Evolutionary conservation across 2,113 vertebrate genomes (phyloP).

Genomic region (Austrofundulus limnaeus): DNA sequence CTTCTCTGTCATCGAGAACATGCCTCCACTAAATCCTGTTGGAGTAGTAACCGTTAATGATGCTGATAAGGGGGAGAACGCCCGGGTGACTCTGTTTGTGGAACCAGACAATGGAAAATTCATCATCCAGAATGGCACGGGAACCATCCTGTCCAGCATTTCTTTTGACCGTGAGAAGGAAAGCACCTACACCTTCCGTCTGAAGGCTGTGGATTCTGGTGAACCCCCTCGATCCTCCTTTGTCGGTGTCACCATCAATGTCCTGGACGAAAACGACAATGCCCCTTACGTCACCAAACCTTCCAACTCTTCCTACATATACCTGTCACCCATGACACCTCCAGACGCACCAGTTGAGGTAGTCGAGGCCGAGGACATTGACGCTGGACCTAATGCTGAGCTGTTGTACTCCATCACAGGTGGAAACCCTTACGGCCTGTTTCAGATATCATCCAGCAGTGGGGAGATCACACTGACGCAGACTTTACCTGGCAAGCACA

Average conservation of each 20-base stretch:
- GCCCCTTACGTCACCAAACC: conserved; percentile 93
- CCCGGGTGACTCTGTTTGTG: conserved; percentile 85
- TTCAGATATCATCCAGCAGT: conserved; percentile 86
- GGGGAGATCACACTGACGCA: conserved; percentile 92
- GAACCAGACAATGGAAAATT: conserved; percentile 97
- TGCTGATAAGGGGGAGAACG: conserved; percentile 92
- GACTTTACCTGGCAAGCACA: conserved; percentile 90
- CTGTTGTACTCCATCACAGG: conserved; percentile 88
- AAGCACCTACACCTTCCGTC: conserved; percentile 93
- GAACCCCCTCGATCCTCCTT: conserved; percentile 92
- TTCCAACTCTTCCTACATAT: conserved; percentile 90
- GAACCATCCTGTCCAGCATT: conserved; percentile 94
- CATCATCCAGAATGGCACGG: conserved; percentile 94
- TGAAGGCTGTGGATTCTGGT: conserved; percentile 91
- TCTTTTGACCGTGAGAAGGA: conserved; percentile 97
- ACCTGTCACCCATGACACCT: conserved; percentile 84
- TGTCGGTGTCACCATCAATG: conserved; percentile 94
- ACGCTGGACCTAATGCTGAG: conserved; percentile 88
- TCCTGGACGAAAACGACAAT: conserved; percentile 96
- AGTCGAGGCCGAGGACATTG: conserved; percentile 94
- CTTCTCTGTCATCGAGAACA: conserved; percentile 96
- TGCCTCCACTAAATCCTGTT: conserved; percentile 91
- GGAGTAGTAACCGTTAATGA: conserved; percentile 96
- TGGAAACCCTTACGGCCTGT: conserved; percentile 93
- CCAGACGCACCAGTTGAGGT: conserved; percentile 87